A percentile compares a stretch with the other conserved stretches of the same genome.
Conservation (phyloP, 2,888 invertebrate genomes). For the Siphlonurus alternatus region DNA sequence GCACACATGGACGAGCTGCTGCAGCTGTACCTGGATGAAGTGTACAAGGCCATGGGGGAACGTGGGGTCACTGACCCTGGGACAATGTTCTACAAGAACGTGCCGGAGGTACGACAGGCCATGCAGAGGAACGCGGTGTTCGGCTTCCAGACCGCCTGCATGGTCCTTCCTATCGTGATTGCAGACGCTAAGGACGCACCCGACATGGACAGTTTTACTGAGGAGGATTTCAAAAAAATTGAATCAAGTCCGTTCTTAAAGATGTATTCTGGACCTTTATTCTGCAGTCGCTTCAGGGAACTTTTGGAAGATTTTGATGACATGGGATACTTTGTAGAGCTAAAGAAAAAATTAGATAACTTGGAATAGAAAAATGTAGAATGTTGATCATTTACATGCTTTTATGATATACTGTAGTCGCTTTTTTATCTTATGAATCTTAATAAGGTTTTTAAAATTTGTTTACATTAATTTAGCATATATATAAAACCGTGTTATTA, state of each 20-base stretch:
- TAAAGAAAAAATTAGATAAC: not conserved
- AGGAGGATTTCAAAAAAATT: not conserved
- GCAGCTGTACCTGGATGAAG: not conserved
- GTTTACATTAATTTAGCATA: too few relatives aligned
- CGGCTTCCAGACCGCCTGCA: not conserved
- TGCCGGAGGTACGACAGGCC: not conserved
- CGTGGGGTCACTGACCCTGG: not conserved
- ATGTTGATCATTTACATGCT: too few relatives aligned
- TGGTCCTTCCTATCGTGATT: not conserved
- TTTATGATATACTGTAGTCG: too few relatives aligned
- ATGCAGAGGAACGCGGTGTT: not conserved
- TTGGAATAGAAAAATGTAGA: not conserved
- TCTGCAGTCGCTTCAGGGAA: not conserved
- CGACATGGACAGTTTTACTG: not conserved
- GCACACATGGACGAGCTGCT: not conserved
- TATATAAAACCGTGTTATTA: too few relatives aligned
- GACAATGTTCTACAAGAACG: not conserved
- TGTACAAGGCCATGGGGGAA: not conserved
- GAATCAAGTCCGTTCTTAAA: not conserved
- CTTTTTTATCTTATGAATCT: too few relatives aligned
- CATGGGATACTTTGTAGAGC: not conserved
- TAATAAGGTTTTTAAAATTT: too few relatives aligned
- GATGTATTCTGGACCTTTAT: conserved; percentile 1
- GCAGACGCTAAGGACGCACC: not conserved
- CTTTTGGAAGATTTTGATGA: not conserved